Base-by-base conservation (phyloP, 2,888 invertebrate genomes). In the Eupithecia dodoneata region DNA sequence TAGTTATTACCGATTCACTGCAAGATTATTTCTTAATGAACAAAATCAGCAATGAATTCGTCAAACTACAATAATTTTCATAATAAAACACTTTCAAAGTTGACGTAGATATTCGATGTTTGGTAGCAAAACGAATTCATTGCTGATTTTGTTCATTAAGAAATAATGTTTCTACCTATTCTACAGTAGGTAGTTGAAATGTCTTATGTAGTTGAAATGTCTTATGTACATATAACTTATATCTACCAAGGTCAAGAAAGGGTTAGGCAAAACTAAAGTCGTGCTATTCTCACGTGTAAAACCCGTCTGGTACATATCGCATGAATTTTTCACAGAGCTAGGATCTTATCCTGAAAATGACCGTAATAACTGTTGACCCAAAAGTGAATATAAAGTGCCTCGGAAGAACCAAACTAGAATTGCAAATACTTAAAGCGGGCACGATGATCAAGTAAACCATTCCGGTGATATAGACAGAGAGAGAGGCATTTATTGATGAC, bases 391-490 rank as follows among this genome's bases (percentile, higher is more conserved):
- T 55, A 52, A 3, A 52, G 15, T 5, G 52, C 52, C n/a, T 18
- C n/a, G 9, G n/a, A 9, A 55, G n/a, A 55, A 55, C 3, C 9
- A 59, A 59, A 59, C 55, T 18, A 18, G n/a, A 18, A n/a, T 18
- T 18, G n/a, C 52, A 1, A 9, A 2, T 30, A 18, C 18, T 4
- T 63, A 30, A 3, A 9, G 12, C 30, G 4, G 12, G 42, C 65
- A n/a, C 13, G 65, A 41, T 4, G 63, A 74, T 78, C 69, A 52
- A 74, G 74, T 59, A 18, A 9, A 42, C 69, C 42, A 41, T 72
- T 78, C 18, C 76, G 72, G 71, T 75, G 66, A 47, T 42, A 72
- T 15, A 71, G 76, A 76, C 72, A 76, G 75, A 72, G 49, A 67
- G 52, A 30, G 42, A 72, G 72, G 65, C 65, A 52, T 70, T 71